Evolutionary conservation across 2,888 invertebrate genomes (phyloP).

Genomic region (Chrysolina americana): DNA sequence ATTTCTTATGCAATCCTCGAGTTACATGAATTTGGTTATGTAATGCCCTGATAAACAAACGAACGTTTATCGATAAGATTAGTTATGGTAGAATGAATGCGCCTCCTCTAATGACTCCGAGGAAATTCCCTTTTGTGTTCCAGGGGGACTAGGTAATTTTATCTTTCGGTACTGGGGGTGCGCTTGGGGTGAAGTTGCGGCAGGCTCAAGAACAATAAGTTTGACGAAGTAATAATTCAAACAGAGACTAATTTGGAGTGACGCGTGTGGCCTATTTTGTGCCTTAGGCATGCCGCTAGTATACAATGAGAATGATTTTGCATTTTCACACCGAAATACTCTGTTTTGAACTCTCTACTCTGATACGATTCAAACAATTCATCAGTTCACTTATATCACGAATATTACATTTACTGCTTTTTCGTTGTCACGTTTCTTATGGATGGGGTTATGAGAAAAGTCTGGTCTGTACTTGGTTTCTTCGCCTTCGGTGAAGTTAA

Average conservation of each 20-base stretch:
- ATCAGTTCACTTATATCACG: too few relatives aligned
- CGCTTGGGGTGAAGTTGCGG: slow-evolving; percentile 10
- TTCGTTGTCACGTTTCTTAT: too few relatives aligned
- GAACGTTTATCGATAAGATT: slow-evolving; percentile 44
- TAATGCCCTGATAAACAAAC: slow-evolving; percentile 52
- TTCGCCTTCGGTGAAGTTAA: too few relatives aligned
- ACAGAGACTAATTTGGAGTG: background rate
- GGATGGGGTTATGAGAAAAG: too few relatives aligned
- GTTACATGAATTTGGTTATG: slow-evolving; percentile 49
- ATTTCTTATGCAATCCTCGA: slow-evolving; percentile 56
- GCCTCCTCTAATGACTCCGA: background rate
- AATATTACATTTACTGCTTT: too few relatives aligned
- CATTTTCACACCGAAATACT: too few relatives aligned
- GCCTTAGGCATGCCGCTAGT: background rate
- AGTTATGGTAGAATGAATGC: slow-evolving; percentile 27
- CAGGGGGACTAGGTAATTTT: slow-evolving; percentile 15
- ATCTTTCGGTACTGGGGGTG: slow-evolving; percentile 6
- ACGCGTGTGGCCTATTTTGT: background rate
- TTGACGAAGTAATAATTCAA: background rate
- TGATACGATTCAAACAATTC: too few relatives aligned
- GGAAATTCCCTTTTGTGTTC: slow-evolving; percentile 8
- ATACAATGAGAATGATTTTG: too few relatives aligned
- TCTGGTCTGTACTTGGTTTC: too few relatives aligned
- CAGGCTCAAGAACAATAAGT: background rate
- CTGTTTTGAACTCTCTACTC: too few relatives aligned